phyloP scores from a whole-genome alignment of 2,113 vertebrate genomes.

The Brachionichthys hirsutus region DNA sequence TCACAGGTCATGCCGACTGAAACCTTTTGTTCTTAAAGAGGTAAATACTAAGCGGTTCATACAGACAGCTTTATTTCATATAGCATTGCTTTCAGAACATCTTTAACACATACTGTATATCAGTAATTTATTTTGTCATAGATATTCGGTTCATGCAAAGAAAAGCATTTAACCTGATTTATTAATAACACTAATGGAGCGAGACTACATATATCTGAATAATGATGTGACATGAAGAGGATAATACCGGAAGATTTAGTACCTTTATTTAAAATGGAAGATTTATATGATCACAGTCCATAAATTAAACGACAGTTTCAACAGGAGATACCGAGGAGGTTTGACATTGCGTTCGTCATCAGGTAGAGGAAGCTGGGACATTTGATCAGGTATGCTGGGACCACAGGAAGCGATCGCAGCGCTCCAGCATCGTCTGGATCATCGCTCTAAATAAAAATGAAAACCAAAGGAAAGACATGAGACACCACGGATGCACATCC shows the following conservation, averaged over 20 bases:
- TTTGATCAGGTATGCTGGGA: constrained; percentile 88
- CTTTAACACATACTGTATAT: neutral
- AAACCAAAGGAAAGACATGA: neutral
- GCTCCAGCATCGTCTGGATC: constrained; percentile 95
- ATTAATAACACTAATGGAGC: neutral
- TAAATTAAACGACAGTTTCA: constrained; percentile 31
- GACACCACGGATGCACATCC: too few relatives aligned
- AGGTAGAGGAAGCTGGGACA: neutral
- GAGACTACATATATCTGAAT: neutral
- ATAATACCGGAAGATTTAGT: neutral
- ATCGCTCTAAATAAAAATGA: constrained; percentile 84
- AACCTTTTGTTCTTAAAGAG: neutral
- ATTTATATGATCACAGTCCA: constrained; percentile 26
- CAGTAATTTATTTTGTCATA: too few relatives aligned
- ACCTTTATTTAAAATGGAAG: neutral
- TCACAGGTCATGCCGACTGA: neutral
- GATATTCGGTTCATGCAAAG: constrained; percentile 13
- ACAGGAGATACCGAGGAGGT: constrained; percentile 21
- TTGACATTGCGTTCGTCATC: constrained; percentile 13
- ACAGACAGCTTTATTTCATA: constrained; percentile 50
- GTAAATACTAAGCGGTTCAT: neutral
- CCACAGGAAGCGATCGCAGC: constrained; percentile 95
- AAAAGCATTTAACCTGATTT: constrained; percentile 10
- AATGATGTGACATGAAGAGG: constrained; percentile 6
- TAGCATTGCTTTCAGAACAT: constrained; percentile 34